Conservation (phyloP, 2,797 vertebrate genomes). For the Sebastiscus tertius region DNA sequence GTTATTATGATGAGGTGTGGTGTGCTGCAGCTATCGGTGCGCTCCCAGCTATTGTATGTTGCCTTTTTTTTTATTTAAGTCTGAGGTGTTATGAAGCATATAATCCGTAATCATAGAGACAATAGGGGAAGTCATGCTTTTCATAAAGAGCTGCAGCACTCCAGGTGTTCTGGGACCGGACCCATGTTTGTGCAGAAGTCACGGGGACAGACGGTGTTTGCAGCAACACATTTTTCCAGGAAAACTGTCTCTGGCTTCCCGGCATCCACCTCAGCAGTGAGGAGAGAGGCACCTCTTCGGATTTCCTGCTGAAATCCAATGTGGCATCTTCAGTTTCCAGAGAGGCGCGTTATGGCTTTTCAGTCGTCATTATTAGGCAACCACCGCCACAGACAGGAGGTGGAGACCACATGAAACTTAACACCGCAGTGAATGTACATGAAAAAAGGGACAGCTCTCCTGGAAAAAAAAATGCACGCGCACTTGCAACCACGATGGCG, state of each 20-base stretch:
- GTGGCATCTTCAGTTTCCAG: constrained; percentile 84
- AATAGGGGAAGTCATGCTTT: constrained; percentile 35
- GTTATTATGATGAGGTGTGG: constrained; percentile 54
- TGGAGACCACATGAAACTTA: constrained; percentile 70
- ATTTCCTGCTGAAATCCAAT: constrained; percentile 84
- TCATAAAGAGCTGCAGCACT: constrained; percentile 45
- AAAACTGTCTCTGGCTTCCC: constrained; percentile 79
- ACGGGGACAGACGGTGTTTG: constrained; percentile 67
- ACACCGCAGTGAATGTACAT: constrained; percentile 52
- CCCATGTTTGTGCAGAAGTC: constrained; percentile 71
- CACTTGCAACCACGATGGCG: constrained; percentile 9
- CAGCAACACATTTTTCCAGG: constrained; percentile 80
- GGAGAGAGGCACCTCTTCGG: constrained; percentile 73
- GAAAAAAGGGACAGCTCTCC: constrained; percentile 30
- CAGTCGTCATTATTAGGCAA: constrained; percentile 72
- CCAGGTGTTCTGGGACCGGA: constrained; percentile 69
- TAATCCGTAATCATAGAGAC: constrained; percentile 62
- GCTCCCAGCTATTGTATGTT: constrained; percentile 27
- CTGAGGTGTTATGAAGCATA: constrained; percentile 33
- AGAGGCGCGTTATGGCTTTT: constrained; percentile 71
- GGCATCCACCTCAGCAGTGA: constrained; percentile 73
- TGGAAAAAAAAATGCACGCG: neutral
- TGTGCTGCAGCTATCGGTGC: constrained; percentile 9
- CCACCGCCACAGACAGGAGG: constrained; percentile 74
- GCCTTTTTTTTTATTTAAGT: constrained; percentile 39